A percentile compares a stretch with the other conserved stretches of the same genome.
These are phyloP conservation scores for Calliphora vicina DNA, from an alignment of 1,140 invertebrate genomes.

Conservation along the genomic window DNA sequence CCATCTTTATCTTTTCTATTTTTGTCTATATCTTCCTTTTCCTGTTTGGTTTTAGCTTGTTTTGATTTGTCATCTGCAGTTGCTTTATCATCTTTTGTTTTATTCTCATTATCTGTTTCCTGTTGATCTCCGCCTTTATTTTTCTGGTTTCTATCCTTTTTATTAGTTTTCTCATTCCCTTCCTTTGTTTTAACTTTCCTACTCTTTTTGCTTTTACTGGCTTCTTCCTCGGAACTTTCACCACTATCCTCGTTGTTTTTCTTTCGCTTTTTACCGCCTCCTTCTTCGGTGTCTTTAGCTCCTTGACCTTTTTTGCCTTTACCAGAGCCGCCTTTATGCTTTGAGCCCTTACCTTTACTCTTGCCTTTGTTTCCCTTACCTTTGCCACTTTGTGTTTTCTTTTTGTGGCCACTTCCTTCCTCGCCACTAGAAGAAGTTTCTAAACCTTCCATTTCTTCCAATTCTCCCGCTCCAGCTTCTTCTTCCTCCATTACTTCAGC, in stretches of 20 bases:
- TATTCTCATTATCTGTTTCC: constrained; percentile 28
- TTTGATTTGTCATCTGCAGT: not conserved
- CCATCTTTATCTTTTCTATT: not conserved
- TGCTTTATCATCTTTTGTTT: constrained; percentile 4
- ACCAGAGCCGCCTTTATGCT: not conserved
- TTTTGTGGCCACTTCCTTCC: constrained; percentile 28
- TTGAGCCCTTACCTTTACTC: not conserved
- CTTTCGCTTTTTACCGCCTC: constrained; percentile 9
- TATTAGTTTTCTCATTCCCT: not conserved
- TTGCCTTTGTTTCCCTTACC: constrained; percentile 31
- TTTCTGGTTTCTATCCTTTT: not conserved
- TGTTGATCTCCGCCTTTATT: not conserved
- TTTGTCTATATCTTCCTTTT: not conserved
- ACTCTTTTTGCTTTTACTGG: not conserved
- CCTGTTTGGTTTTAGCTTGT: constrained; percentile 1
- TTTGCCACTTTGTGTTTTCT: not conserved
- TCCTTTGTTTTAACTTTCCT: not conserved
- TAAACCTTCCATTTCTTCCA: constrained; percentile 22
- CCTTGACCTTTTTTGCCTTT: constrained; percentile 31
- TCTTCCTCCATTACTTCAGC: constrained; percentile 36
- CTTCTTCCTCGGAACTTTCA: not conserved
- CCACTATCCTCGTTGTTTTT: constrained; percentile 21
- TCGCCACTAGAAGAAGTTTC: constrained; percentile 37
- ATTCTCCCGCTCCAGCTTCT: constrained; percentile 25
- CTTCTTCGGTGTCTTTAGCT: not conserved